Evolutionary conservation across 2,113 vertebrate species (phyloP).

Genomic region (Elgaria multicarinata): DNA sequence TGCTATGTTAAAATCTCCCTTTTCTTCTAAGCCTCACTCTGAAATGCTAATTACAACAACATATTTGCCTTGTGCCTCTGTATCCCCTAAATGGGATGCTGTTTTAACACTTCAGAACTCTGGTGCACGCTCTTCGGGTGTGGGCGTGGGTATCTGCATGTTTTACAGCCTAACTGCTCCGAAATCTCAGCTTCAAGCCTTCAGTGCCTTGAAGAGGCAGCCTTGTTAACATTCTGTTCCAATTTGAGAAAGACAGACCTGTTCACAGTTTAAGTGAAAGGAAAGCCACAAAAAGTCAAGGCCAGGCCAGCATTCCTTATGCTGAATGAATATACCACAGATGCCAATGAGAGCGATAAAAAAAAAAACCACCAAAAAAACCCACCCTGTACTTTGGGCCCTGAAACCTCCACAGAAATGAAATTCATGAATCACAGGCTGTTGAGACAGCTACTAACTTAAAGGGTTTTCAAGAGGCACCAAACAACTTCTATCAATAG

Average conservation of each 20-base stretch:
- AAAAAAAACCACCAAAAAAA: no score
- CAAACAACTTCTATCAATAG: neutral
- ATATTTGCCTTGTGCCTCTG: conserved; percentile 48
- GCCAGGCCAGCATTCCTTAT: neutral
- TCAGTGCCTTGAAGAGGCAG: neutral
- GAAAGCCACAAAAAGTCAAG: neutral
- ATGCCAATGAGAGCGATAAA: neutral
- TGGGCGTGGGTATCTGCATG: neutral
- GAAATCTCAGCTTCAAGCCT: conserved; percentile 20
- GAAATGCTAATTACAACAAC: conserved; percentile 59
- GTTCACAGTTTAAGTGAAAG: conserved; percentile 13
- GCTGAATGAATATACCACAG: neutral
- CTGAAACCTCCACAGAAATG: neutral
- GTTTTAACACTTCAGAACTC: conserved; percentile 59
- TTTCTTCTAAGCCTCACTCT: conserved; percentile 63
- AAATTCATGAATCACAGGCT: neutral
- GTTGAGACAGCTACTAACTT: neutral
- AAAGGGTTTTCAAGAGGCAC: neutral
- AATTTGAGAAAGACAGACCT: neutral
- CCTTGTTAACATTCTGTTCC: conserved; percentile 7
- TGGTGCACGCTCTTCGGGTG: conserved; percentile 45
- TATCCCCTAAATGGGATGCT: conserved; percentile 42
- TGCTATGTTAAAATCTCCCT: conserved; percentile 58
- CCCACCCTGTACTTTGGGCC: neutral
- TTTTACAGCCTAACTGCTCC: conserved; percentile 39